Evolutionary conservation across 2,113 vertebrate species (phyloP), one percentile per base, ranked within the genome.

Genomic region (Dascyllus trimaculatus): DNA sequence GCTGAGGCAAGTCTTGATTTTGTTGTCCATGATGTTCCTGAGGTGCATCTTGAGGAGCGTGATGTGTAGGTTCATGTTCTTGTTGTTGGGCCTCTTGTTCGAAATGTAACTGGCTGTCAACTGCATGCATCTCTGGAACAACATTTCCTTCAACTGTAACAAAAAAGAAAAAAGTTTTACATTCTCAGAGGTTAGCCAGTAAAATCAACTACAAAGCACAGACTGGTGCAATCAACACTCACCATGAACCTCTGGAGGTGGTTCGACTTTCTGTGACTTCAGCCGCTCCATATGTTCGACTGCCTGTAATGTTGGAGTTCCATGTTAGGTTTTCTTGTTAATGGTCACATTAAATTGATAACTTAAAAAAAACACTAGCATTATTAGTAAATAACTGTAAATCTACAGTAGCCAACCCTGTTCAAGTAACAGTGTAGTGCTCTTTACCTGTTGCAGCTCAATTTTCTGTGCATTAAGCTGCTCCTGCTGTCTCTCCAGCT

Each of bases 251-350:
- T 94, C 95, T 51, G 95, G 88, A 61, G 94, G 94, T 56, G 92
- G 91, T 40, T 91, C 93, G 71, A 87, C 92, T 62, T 96, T 96
- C 73, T 97, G 96, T 53, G 94, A 89, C 92, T 96, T 98, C 84
- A 97, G 95, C 22, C 95, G 94, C 80, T 98, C 97, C 97, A 99
- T 96, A 75, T 99, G 97, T 68, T 98, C 96, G 29, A 98, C 94
- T 0, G 96, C 97, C 97, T 99, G 80, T 25, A 76, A 85, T 1
- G 51, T 71, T 14, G 2, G 5, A 60, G 10, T 54, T 48, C 32
- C 9, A 45, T 29, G 1, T 17, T 21, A 65, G 0, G 2, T 68
- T 38, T 35, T 53, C 1, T 19, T 22, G 4, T 32, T 4, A 10
- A 21, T 11, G 21, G 10, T 40, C 35, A 64, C n/a, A 46, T 8